These are phyloP conservation scores for Nibea albiflora DNA, from an alignment of 2,113 vertebrate species.

Conservation along the genomic window DNA sequence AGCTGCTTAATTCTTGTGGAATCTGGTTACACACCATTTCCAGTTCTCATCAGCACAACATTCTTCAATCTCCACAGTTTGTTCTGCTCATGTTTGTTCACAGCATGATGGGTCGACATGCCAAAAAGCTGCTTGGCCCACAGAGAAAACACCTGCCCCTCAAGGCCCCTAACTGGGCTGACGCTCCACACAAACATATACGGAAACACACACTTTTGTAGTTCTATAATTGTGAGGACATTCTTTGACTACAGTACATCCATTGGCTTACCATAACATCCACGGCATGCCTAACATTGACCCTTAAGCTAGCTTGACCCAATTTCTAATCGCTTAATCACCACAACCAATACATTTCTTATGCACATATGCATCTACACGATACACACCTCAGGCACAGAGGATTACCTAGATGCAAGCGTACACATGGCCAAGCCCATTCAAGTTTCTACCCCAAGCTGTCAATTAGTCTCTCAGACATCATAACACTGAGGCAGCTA, in stretches of 20 bases:
- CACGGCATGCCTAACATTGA: conserved; percentile 8
- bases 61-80: conserved; percentile 71
- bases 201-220: conserved; percentile 22
- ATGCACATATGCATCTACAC: not conserved
- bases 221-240: conserved; percentile 38
- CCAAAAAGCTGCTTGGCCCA: conserved; percentile 69
- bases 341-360: conserved; percentile 1
- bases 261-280: conserved; percentile 14
- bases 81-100: conserved; percentile 76
- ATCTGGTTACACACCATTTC: conserved; percentile 52
- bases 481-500: conserved; percentile 43
- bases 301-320: conserved; percentile 19
- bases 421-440: conserved; percentile 45
- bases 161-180: conserved; percentile 46
- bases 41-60: conserved; percentile 66
- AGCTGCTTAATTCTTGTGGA: conserved; percentile 27
- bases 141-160: conserved; percentile 82
- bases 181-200: conserved; percentile 39
- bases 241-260: conserved; percentile 11
- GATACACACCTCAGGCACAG: conserved; percentile 10
- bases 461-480: conserved; percentile 56
- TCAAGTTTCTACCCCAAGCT: conserved; percentile 45
- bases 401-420: conserved; percentile 34
- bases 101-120: conserved; percentile 46
- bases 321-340: conserved; percentile 7